phyloP scores from a whole-genome alignment of 35 echinoderm and acorn worm genomes.

The Apostichopus parvimensis region DNA sequence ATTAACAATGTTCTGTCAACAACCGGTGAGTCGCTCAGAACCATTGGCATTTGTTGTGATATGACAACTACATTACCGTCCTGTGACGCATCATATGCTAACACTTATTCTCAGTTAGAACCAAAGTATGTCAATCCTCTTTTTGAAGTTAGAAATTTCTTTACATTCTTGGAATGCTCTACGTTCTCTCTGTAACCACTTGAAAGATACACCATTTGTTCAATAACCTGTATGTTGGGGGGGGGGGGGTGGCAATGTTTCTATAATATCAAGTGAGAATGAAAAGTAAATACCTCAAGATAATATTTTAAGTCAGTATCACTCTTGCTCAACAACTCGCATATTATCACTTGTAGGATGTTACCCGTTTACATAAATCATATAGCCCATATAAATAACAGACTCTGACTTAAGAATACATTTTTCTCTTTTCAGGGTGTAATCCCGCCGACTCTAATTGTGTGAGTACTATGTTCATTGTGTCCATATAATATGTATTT shows the following conservation, averaged over 20 bases:
- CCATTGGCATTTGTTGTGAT: conserved; percentile 50
- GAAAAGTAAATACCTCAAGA: too few species aligned
- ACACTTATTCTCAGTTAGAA: conserved; percentile 26
- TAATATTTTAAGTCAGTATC: too few species aligned
- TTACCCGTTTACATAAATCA: conserved; percentile 3
- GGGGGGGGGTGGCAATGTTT: neutral
- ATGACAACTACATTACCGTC: conserved; percentile 57
- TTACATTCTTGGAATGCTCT: conserved; percentile 41
- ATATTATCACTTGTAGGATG: too few species aligned
- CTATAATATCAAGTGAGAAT: too few species aligned
- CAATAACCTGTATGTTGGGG: conserved; percentile 12
- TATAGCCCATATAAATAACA: conserved; percentile 5
- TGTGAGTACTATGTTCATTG: too few species aligned
- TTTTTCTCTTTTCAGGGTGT: too few species aligned
- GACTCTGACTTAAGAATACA: neutral
- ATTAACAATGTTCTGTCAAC: neutral
- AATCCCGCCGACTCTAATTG: too few species aligned
- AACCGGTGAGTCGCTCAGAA: conserved; percentile 59
- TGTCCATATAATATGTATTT: too few species aligned
- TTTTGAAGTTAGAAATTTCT: conserved; percentile 46
- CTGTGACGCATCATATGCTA: conserved; percentile 59
- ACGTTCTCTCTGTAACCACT: conserved; percentile 22
- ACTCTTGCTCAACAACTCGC: too few species aligned
- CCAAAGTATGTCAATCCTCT: conserved; percentile 50
- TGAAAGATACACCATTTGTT: conserved; percentile 1